These are phyloP conservation scores for Phrynosoma blainvillii DNA, from an alignment of 2,113 vertebrate genomes.

Conservation along the genomic window DNA sequence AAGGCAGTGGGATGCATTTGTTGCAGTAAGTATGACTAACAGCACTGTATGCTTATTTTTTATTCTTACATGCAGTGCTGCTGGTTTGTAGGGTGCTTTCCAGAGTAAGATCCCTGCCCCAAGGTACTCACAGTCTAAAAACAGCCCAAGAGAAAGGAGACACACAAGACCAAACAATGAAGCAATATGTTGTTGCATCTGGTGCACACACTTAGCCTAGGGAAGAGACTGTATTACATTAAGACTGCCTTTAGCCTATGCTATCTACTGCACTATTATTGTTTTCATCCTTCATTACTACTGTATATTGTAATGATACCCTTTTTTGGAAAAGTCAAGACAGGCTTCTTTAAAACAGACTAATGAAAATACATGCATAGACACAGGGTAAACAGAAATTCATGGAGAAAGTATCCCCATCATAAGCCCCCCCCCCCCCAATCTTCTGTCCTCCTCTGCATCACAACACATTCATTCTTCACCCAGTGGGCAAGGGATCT, in stretches of 20 bases:
- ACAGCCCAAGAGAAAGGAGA: neutral
- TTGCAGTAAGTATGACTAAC: neutral
- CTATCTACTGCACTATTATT: neutral
- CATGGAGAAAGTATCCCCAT: too few species aligned
- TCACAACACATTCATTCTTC: neutral
- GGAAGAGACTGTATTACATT: neutral
- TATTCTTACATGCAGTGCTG: neutral
- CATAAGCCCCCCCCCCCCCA: too few species aligned
- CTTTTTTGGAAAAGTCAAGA: neutral
- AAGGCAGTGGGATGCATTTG: neutral
- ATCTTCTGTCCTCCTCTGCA: too few species aligned
- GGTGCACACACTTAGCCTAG: neutral
- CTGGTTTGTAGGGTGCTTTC: neutral
- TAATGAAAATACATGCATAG: neutral
- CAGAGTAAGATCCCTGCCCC: neutral
- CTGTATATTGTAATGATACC: neutral
- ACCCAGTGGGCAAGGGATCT: neutral
- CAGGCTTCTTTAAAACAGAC: neutral
- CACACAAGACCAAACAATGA: neutral
- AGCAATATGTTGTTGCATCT: neutral
- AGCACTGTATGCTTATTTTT: neutral
- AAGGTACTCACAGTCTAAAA: neutral
- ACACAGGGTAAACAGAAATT: too few species aligned
- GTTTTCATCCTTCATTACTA: neutral
- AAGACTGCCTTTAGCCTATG: neutral